Base-by-base conservation (phyloP, 2,888 invertebrate species). In the Microchrysa polita region DNA sequence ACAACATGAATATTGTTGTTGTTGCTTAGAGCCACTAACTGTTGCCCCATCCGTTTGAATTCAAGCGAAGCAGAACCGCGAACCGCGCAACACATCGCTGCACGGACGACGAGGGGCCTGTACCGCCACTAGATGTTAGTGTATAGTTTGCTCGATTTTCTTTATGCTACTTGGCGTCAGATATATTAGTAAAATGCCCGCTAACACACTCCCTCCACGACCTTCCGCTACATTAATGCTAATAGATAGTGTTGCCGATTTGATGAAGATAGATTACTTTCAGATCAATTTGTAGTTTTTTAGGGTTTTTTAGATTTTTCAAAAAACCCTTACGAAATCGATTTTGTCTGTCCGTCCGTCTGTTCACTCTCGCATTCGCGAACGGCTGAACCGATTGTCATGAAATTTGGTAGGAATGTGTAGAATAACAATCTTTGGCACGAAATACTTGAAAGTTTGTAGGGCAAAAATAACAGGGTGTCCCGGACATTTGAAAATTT, bases 211-310 rank as follows among this genome's bases (percentile, higher is more conserved):
- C 65, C 65, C 65, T 22, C 65, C 48, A 48, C 65, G 44, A 65
- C 44, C 48, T 65, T 65, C 20, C 22, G n/a, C 14, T 16, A 12
- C 2, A 48, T 65, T 22, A 65, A 44, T 44, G 44, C 48, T 22
- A 48, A 22, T 65, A 48, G 65, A 48, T 44, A 65, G 65, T 65
- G 65, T 65, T 65, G 23, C 48, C 65, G 65, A n/a, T 22, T 65
- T 1, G 65, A 12, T 20, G n/a, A 65, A 48, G 48, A 48, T 48
- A 48, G n/a, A n/a, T n/a, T n/a, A n/a, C n/a, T n/a, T n/a, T n/a
- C n/a, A n/a, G n/a, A n/a, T n/a, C n/a, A n/a, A n/a, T n/a, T n/a
- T n/a, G n/a, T n/a, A n/a, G n/a, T n/a, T n/a, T n/a, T n/a, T n/a
- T n/a, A n/a, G n/a, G n/a, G n/a, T n/a, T n/a, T n/a, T n/a, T n/a